These are phyloP conservation scores for Onychorhynchus coronatus DNA, from an alignment of 2,113 vertebrate species.

Conservation along the genomic window DNA sequence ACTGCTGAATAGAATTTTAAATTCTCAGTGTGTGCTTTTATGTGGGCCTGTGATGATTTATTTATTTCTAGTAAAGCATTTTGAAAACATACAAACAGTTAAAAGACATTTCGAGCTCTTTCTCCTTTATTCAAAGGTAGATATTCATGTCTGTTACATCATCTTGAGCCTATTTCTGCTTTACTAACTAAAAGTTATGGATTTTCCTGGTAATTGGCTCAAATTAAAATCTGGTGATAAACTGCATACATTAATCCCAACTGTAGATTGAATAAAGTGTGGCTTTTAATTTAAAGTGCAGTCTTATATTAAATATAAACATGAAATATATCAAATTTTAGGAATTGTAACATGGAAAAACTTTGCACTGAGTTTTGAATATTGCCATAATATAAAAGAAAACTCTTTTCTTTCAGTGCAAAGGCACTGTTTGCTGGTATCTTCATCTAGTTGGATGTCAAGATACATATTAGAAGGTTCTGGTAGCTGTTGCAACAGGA, in stretches of 20 bases:
- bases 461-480: neutral
- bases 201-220: neutral
- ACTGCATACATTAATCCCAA: neutral
- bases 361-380: neutral
- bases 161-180: neutral
- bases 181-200: neutral
- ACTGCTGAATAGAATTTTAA: neutral
- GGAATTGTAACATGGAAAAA: neutral
- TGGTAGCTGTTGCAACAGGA: neutral
- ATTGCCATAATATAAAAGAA: neutral
- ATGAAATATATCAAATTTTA: neutral
- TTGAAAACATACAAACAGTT: neutral
- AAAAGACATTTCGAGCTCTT: neutral
- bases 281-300: neutral
- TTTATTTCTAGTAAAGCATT: neutral
- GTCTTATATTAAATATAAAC: neutral
- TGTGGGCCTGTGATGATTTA: neutral
- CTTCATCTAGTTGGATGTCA: neutral
- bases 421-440: neutral
- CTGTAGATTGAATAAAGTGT: neutral
- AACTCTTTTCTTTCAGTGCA: neutral
- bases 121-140: neutral
- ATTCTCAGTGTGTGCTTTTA: neutral
- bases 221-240: neutral
- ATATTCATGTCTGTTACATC: neutral